These are phyloP conservation scores for Psylliodes chrysocephalus DNA, from an alignment of 2,888 invertebrate species.

Conservation along the genomic window DNA sequence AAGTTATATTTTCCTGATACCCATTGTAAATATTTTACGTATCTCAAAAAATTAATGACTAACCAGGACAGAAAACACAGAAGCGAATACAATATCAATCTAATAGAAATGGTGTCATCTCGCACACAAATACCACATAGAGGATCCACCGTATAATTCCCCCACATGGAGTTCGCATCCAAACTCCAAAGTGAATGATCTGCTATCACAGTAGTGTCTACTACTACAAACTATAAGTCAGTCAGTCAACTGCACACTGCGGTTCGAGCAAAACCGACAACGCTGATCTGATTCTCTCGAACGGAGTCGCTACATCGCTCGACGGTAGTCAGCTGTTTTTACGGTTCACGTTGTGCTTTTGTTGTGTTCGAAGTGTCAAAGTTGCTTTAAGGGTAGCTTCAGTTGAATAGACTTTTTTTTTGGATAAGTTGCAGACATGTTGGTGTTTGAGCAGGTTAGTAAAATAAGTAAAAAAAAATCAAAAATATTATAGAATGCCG, in stretches of 20 bases:
- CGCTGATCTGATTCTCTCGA: slow-evolving; percentile 16
- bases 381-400: slow-evolving; percentile 33
- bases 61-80: slow-evolving; percentile 16
- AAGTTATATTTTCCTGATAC: no score
- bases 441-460: slow-evolving; percentile 51
- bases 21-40: no score
- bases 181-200: slow-evolving; percentile 52
- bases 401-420: slow-evolving; percentile 29
- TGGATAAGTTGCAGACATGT: slow-evolving; percentile 43
- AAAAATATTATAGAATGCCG: no score
- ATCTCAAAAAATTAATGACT: slow-evolving; percentile 7
- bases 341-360: slow-evolving; percentile 40
- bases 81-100: slow-evolving; percentile 25
- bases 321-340: slow-evolving; percentile 38
- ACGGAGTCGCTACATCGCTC: slow-evolving; percentile 23
- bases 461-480: background rate
- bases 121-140: background rate
- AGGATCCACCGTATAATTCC: slow-evolving; percentile 37
- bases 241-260: slow-evolving; percentile 39
- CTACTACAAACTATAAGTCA: slow-evolving; percentile 35
- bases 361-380: slow-evolving; percentile 44
- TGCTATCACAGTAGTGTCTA: slow-evolving; percentile 50
- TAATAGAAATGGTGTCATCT: background rate
- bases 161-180: slow-evolving; percentile 41
- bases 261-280: slow-evolving; percentile 18